Evolutionary conservation across 2,888 invertebrate species (phyloP).

Genomic region (Epirrhoe alternata): DNA sequence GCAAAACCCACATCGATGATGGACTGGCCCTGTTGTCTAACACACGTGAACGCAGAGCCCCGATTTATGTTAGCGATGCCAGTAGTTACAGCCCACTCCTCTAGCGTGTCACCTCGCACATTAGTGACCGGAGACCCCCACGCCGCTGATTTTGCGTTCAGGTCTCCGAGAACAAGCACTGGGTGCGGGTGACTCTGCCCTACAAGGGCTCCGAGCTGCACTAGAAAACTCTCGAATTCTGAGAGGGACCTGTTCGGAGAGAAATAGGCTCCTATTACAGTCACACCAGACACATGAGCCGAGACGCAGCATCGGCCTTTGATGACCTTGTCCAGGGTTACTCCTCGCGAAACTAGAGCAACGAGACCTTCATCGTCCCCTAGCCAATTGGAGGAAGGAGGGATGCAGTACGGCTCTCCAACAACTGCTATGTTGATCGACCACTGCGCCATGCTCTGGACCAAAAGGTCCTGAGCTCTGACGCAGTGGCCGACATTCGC

Average conservation of each 20-base stretch:
- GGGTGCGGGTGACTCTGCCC: neutral
- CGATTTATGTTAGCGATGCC: neutral
- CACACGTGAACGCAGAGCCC: neutral
- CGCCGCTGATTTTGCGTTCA: no score
- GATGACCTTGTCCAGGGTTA: no score
- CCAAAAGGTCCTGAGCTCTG: no score
- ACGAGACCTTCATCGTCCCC: neutral
- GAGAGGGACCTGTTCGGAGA: slow-evolving; percentile 5
- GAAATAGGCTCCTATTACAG: neutral
- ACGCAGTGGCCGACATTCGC: neutral
- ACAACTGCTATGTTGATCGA: neutral
- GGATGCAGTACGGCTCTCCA: neutral
- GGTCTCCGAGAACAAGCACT: no score
- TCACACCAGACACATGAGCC: no score
- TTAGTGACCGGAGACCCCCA: no score
- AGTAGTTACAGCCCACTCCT: no score
- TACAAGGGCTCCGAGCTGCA: slow-evolving; percentile 13
- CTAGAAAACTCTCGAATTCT: slow-evolving; percentile 24
- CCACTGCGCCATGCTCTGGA: no score
- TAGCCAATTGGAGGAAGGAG: neutral
- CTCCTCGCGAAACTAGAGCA: no score
- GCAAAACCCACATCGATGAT: neutral
- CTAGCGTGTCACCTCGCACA: no score
- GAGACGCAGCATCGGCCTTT: no score
- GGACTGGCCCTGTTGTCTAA: slow-evolving; percentile 4